Conservation (phyloP, 2,113 vertebrate species). For the Chroicocephalus ridibundus region DNA sequence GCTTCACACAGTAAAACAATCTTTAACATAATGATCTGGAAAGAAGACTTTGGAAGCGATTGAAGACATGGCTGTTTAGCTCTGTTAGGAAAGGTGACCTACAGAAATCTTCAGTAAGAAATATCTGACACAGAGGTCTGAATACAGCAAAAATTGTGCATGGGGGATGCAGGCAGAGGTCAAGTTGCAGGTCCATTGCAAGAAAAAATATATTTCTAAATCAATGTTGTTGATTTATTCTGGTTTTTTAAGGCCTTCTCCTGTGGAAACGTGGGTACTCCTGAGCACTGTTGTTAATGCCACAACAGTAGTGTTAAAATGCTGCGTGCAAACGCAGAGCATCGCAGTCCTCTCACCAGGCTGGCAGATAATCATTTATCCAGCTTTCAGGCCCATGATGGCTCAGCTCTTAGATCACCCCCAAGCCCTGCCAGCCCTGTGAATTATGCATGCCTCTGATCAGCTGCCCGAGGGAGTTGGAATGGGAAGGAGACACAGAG, state of each 20-base stretch:
- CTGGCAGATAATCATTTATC: background rate
- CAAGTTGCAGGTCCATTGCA: background rate
- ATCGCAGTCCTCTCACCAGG: background rate
- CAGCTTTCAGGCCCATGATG: background rate
- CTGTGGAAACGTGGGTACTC: background rate
- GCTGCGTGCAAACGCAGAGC: background rate
- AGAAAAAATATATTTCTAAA: background rate
- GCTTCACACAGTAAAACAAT: background rate
- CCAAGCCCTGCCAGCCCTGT: background rate
- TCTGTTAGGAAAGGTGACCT: background rate
- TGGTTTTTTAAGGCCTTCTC: background rate
- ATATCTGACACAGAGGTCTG: background rate
- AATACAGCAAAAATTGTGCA: background rate
- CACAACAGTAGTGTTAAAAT: background rate
- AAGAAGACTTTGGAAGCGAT: background rate
- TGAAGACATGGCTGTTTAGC: background rate
- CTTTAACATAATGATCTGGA: conserved; percentile 9
- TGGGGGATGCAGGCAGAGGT: background rate
- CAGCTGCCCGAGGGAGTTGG: fast-evolving
- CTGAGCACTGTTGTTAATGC: background rate
- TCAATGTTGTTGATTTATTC: background rate
- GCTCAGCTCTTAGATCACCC: background rate
- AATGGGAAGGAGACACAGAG: background rate
- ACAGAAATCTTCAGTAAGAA: background rate
- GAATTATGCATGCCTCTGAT: background rate